A percentile compares a stretch with the other conserved stretches of the same genome.
These are phyloP conservation scores for Fragum fragum DNA, from an alignment of 2,888 invertebrate genomes.

Conservation along the genomic window DNA sequence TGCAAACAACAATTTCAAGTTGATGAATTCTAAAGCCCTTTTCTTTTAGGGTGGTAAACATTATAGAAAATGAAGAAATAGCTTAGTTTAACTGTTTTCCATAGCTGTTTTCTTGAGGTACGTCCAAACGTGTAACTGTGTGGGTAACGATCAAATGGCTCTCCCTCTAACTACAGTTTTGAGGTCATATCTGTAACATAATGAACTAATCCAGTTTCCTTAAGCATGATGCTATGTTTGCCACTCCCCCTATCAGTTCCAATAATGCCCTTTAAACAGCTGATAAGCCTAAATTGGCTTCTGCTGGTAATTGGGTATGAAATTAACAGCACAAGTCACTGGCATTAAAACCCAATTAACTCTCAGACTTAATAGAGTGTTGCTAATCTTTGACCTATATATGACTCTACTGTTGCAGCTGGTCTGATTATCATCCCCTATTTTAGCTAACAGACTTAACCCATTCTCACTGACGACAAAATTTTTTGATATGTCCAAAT, in stretches of 20 bases:
- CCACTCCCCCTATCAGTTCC: constrained; percentile 12
- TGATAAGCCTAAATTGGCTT: constrained; percentile 19
- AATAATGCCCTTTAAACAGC: not conserved
- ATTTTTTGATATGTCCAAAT: not conserved
- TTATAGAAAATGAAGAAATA: not conserved
- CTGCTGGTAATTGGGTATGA: constrained; percentile 29
- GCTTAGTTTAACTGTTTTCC: too few species aligned
- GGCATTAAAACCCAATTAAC: constrained; percentile 26
- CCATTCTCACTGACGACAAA: not conserved
- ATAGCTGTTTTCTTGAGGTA: too few species aligned
- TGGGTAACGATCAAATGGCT: too few species aligned
- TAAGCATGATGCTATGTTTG: not conserved
- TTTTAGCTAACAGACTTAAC: too few species aligned
- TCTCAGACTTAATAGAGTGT: constrained; percentile 11
- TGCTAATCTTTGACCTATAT: constrained; percentile 17
- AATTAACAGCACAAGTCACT: constrained; percentile 29
- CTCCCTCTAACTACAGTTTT: too few species aligned
- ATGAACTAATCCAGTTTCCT: too few species aligned
- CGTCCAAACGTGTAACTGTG: too few species aligned
- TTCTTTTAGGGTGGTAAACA: too few species aligned
- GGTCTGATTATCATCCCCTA: not conserved
- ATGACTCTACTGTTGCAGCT: constrained; percentile 2
- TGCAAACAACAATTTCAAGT: too few species aligned
- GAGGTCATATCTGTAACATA: too few species aligned
- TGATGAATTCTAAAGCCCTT: too few species aligned